Base-by-base conservation (phyloP, 2,888 invertebrate species). In the Nomada lathburiana region DNA sequence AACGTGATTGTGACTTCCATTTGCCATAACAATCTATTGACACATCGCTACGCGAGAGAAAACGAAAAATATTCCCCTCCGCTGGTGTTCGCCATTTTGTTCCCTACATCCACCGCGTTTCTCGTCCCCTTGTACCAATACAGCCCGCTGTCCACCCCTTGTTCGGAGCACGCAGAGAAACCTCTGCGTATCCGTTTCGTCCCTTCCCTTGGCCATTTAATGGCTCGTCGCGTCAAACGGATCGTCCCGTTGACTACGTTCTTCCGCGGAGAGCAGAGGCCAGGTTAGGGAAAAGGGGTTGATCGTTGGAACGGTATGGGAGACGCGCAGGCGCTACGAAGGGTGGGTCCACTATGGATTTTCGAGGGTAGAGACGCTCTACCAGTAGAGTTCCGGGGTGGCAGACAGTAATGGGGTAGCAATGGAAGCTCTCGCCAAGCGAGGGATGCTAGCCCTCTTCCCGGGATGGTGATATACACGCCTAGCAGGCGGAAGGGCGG, bases 291-390 rank as follows among this genome's bases (percentile, higher is more conserved):
- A 53, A 47, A 57, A 67, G 77, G 86, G 79, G 70, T 80, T 82
- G 86, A 81, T 79, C 79, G 88, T 86, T 85, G 86, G 70, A 83
- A 82, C 64, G 82, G 82, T 85, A 83, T 80, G 67, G 83, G 83
- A 80, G 87, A 87, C 87, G 92, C 93, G 93, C 93, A 92, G 80
- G 93, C 93, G 93, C 92, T 84, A 71, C 81, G 80, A 78, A 90
- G 92, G 92, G 93, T 92, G 92, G 93, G 92, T 92, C 92, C 91
- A 91, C 92, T 93, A 93, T 93, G 93, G 93, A 93, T 93, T 93
- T 93, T 93, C 92, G 93, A 92, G 91, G 92, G 91, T 91, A 92
- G 91, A 92, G 90, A 92, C 88, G 89, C 88, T 79, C 59, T 86
- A 87, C 86, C 88, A 85, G 80, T 67, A 88, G 85, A 90, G 91